A percentile compares a stretch with the other conserved stretches of the same genome.
Evolutionary conservation across 2,797 vertebrate species (phyloP).

Genomic region (Premnoplex brunnescens): DNA sequence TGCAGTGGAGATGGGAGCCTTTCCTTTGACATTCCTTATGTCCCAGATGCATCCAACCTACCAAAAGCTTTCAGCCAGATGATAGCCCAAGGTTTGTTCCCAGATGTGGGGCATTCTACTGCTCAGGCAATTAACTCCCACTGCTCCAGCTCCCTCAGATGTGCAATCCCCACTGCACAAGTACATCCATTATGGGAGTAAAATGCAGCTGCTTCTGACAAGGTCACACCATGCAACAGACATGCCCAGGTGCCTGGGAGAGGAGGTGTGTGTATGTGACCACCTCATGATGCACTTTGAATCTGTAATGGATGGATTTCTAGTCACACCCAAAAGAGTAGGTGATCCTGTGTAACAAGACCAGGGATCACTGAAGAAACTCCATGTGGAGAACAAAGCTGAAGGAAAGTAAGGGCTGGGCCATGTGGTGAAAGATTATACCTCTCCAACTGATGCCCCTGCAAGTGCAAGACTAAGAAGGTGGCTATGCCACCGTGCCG

Average conservation of each 20-base stretch:
- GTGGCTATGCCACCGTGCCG: too few species aligned
- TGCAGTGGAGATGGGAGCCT: neutral
- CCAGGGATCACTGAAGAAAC: neutral
- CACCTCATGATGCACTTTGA: neutral
- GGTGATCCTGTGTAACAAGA: neutral
- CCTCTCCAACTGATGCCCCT: neutral
- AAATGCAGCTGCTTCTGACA: neutral
- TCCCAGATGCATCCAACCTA: neutral
- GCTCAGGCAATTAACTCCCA: neutral
- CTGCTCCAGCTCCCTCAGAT: neutral
- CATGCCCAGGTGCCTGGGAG: accelerated
- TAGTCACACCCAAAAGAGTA: neutral
- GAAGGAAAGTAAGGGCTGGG: neutral
- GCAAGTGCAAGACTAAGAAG: neutral
- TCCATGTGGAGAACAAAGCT: neutral
- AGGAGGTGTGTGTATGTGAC: neutral
- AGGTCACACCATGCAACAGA: accelerated
- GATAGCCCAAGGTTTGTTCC: neutral
- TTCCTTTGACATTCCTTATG: neutral
- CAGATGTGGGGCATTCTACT: neutral
- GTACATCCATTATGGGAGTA: neutral
- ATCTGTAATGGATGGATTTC: neutral
- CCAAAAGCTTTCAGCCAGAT: neutral
- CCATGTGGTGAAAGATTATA: neutral
- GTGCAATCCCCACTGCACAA: accelerated